Base-by-base conservation (phyloP, 1,140 invertebrate species). In the Pseudomyrmex flavicornis region DNA sequence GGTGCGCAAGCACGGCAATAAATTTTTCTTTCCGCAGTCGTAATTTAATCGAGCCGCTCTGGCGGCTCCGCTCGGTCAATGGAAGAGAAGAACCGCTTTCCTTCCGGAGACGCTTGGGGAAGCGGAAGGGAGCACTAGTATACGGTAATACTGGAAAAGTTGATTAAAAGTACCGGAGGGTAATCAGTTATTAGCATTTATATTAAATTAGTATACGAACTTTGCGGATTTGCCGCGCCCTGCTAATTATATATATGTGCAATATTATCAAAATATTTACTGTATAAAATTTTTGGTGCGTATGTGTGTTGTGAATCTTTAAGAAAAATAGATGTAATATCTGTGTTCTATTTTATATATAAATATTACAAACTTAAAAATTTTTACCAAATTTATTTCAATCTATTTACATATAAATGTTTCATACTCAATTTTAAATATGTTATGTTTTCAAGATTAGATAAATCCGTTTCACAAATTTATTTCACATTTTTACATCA, bases 21-120 rank as follows among this genome's bases (percentile, higher is more conserved):
- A 80, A 72, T 80, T 80, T 80, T 80, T 80, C 66, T 80, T 80
- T 80, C 76, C 66, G 54, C 76, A 66, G 22, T 59, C 46, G 44
- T 72, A 80, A 80, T 80, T 80, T 80, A 80, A 80, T 80, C 76
- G 76, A 80, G 76, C 76, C 66, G 76, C 76, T 80, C 75, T 56
- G 76, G 15, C 76, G 66, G 54, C n/a, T 72, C 54, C 54, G 76
- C 76, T 72, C 76, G 76, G 66, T 70, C 66, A 80, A 20, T 61
- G 66, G 76, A 35, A 48, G 76, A 72, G 76, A 80, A 80, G 76
- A 70, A 72, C 54, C 20, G 76, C 76, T 80, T 80, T 80, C 76
- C 66, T 80, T 80, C 76, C 76, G 66, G 20, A 80, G 76, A 58
- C 62, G 75, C 76, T 70, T 9, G 76, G 76, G 66, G 76, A 80